These are phyloP conservation scores for Drosophila saltans DNA, from an alignment of 1,140 invertebrate genomes.

Conservation along the genomic window DNA sequence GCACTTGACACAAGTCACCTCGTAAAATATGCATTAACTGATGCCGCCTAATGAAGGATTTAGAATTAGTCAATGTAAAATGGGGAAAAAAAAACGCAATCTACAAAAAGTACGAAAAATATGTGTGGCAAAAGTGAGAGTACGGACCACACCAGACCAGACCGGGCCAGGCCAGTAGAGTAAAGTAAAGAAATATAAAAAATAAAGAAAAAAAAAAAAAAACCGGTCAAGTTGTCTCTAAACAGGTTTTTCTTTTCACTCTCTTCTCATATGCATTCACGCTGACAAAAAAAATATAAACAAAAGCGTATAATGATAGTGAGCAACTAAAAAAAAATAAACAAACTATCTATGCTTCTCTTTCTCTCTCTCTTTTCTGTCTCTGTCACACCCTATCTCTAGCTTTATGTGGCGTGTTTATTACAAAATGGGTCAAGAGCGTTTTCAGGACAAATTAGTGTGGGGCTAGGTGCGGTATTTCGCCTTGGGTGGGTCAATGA, in stretches of 20 bases:
- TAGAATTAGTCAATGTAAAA: constrained; percentile 49
- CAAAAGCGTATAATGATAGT: constrained; percentile 79
- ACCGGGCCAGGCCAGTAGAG: constrained; percentile 22
- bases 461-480: constrained; percentile 52
- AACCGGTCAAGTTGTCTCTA: constrained; percentile 64
- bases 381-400: constrained; percentile 1
- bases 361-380: too few species aligned
- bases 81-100: constrained; percentile 23
- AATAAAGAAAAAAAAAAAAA: constrained; percentile 34
- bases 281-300: constrained; percentile 54
- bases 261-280: constrained; percentile 55
- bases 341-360: too few species aligned
- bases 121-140: constrained; percentile 62
- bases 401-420: constrained; percentile 23
- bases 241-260: constrained; percentile 58
- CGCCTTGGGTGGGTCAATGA: constrained; percentile 38
- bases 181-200: background rate
- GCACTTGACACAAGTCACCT: constrained; percentile 49
- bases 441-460: constrained; percentile 70
- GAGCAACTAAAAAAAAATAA: constrained; percentile 27
- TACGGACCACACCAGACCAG: constrained; percentile 27
- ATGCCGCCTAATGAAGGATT: constrained; percentile 67
- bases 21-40: constrained; percentile 25
- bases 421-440: constrained; percentile 69
- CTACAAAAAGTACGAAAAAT: background rate